These are phyloP conservation scores for Eupithecia exiguata DNA, from an alignment of 2,888 invertebrate genomes.

Conservation along the genomic window DNA sequence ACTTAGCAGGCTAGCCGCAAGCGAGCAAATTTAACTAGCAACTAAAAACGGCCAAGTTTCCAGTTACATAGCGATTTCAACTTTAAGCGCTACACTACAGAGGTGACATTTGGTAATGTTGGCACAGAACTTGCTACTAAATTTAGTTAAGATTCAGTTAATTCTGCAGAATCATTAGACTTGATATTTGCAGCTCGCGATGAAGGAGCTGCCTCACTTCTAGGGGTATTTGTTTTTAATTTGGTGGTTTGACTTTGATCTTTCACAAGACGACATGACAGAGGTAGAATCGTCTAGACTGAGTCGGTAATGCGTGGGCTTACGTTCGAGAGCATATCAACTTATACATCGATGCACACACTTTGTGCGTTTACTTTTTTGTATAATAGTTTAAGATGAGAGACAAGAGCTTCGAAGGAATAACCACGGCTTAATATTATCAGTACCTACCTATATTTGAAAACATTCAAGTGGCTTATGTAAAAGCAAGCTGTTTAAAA, in stretches of 20 bases:
- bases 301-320: neutral
- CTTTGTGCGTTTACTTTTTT: neutral
- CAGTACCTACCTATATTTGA: neutral
- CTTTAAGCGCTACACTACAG: slow-evolving; percentile 21
- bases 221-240: slow-evolving; percentile 32
- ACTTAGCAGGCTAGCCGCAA: slow-evolving; percentile 34
- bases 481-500: neutral
- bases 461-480: neutral
- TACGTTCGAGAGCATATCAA: neutral
- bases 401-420: neutral
- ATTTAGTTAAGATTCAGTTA: slow-evolving; percentile 36
- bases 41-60: slow-evolving; percentile 29
- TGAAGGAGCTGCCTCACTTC: slow-evolving; percentile 42
- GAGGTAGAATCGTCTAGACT: neutral
- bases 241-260: neutral
- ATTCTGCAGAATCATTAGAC: slow-evolving; percentile 37
- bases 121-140: slow-evolving; percentile 21
- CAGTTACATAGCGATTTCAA: slow-evolving; percentile 22
- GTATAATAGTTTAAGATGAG: neutral
- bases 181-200: slow-evolving; percentile 36
- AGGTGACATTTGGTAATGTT: slow-evolving; percentile 29
- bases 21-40: slow-evolving; percentile 32
- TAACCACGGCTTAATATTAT: neutral
- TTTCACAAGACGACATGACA: neutral
- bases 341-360: neutral